Base-by-base conservation (phyloP, 1,140 invertebrate genomes). In the Paraescarpia echinospica region DNA sequence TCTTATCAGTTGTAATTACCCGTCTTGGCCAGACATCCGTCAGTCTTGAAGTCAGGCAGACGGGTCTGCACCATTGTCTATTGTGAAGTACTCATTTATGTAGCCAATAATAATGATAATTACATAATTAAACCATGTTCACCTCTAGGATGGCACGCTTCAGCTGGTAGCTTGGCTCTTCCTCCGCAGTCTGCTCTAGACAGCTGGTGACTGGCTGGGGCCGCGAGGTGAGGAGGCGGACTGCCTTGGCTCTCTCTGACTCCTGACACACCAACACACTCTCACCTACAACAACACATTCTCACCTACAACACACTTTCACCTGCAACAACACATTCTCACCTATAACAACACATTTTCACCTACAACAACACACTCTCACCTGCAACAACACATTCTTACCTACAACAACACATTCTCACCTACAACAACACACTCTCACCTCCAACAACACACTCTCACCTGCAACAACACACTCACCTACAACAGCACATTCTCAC, bases 211-310 rank as follows among this genome's bases (percentile, higher is more conserved):
- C 98, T 35, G 98, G 97, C 91, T 97, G 96, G 77, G 35, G 97
- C 97, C 89, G 96, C 96, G 95, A 94, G n/a, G 91, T 94, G 92
- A 99, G 96, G 92, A 99, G 95, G 91, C 97, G 96, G 94, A 97
- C 96, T 0, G 97, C 98, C 93, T 97, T 96, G 90, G 96, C 96
- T 93, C 97, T 97, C 95, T 99, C 98, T 93, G 96, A 97, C 88
- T 97, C 96, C 93, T 97, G 98, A 95, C 98, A 99, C 34, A 99
- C 97, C 35, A 99, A 96, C 94, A 99, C 98, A 95, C 98, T 99
- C 97, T 99, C 99, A 91, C 98, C 97, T 97, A 93, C 97, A 77
- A 18, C 22, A 77, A 77, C 2, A 77, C 59, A 77, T 31, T 77
- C 59, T 77, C 59, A 77, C 59, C 59, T 77, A 31, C 27, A 77